These are phyloP conservation scores for Ophioninae sp. DNA, from an alignment of 2,888 invertebrate species.

Conservation along the genomic window DNA sequence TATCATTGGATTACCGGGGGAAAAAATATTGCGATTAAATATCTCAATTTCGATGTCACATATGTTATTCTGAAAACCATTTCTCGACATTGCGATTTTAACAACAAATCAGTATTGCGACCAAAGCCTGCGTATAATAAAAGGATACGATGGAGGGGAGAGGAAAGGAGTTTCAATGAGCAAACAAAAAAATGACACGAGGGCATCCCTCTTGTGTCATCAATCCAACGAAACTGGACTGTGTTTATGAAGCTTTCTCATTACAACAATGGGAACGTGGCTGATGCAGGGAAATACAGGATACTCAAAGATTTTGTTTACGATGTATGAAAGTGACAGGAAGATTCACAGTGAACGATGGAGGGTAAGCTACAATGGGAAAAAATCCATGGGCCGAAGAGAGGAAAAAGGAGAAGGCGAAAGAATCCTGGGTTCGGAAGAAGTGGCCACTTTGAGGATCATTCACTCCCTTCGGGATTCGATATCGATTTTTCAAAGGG, in stretches of 20 bases:
- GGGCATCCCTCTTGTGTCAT: slow-evolving; percentile 12
- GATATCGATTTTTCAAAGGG: slow-evolving; percentile 68
- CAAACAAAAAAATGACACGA: slow-evolving; percentile 26
- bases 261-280: slow-evolving; percentile 66
- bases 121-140: background rate
- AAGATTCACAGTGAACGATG: slow-evolving; percentile 52
- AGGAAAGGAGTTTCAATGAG: background rate
- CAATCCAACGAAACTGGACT: slow-evolving; percentile 55
- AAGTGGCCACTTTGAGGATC: slow-evolving; percentile 64
- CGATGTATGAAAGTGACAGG: slow-evolving; percentile 75
- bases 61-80: background rate
- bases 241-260: slow-evolving; percentile 64
- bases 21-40: background rate
- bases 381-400: slow-evolving; percentile 2
- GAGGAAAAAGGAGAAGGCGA: slow-evolving; percentile 15
- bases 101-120: background rate
- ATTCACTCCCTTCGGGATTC: slow-evolving; percentile 37
- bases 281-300: slow-evolving; percentile 8
- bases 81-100: background rate
- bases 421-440: slow-evolving; percentile 25
- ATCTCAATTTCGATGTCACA: background rate
- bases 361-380: slow-evolving; percentile 21
- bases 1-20: background rate
- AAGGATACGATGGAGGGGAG: background rate
- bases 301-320: slow-evolving; percentile 51